phyloP scores from a whole-genome alignment of 2,113 vertebrate species.

The Leucopternis melanops region DNA sequence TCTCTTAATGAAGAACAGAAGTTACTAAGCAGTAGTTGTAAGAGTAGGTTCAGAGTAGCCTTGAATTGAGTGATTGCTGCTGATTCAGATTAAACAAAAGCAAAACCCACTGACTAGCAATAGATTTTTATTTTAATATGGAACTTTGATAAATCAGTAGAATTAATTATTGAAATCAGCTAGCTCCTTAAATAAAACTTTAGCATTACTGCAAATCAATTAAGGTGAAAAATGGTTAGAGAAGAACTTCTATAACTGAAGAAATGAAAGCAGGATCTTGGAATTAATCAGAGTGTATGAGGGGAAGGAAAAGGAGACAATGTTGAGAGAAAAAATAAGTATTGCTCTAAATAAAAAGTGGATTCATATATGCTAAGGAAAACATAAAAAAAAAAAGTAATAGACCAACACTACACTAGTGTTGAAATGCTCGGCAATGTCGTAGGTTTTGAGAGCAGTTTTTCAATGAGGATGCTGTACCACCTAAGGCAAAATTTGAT shows the following conservation, averaged over 20 bases:
- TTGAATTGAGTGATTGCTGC: neutral
- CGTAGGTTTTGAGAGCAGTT: neutral
- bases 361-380: neutral
- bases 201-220: neutral
- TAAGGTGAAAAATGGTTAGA: neutral
- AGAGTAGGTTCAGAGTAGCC: neutral
- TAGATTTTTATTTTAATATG: neutral
- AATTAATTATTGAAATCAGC: neutral
- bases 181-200: neutral
- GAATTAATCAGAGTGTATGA: neutral
- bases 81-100: neutral
- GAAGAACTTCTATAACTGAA: neutral
- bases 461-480: neutral
- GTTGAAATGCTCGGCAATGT: neutral
- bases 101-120: neutral
- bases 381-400: neutral
- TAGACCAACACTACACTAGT: neutral
- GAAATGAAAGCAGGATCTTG: neutral
- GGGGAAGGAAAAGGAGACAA: neutral
- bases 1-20: neutral
- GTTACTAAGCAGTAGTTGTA: neutral
- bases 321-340: neutral
- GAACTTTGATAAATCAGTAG: neutral
- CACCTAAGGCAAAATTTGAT: neutral
- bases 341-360: neutral